Base-by-base conservation (phyloP, 1,140 invertebrate genomes). In the Periplaneta americana region DNA sequence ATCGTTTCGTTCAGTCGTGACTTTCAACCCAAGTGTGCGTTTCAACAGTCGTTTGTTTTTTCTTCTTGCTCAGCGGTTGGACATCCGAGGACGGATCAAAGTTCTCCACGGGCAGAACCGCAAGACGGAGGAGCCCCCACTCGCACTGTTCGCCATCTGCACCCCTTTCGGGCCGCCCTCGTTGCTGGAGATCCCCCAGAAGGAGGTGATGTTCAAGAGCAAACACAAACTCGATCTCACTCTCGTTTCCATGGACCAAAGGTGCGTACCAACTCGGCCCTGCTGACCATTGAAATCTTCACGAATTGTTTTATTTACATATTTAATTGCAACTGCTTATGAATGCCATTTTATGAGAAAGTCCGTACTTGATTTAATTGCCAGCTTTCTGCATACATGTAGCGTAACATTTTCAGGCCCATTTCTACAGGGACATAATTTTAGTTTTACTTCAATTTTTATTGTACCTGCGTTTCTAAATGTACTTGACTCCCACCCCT, bases 171-270 rank as follows among this genome's bases (percentile, higher is more conserved):
- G 98, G 1, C 98, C 98, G 17, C 96, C 97, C 5, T 97, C 96
- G 75, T 89, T 97, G 18, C 88, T 97, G 32, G 96, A 97, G 87
- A 95, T 96, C 84, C 95, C 95, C 9, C 95, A 97, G 85, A 97
- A 98, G 86, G 97, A 99, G 90, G 96, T 98, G 81, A 98, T 98
- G 94, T 99, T 99, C 90, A 99, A 99, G 89, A 98, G 96, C 86
- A 99, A 99, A 91, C 98, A 99, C 90, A 99, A 99, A 88, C 92
- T 99, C 79, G 98, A 99, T 89, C 92, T 99, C 34, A 94, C 96
- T 77, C 92, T 99, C 48, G 95, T 99, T 76, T 98, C 97, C 8
- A 99, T 99, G 96, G 98, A 99, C 89, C 96, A 96, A 91, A 93
- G 96, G 95, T 96, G 4, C 5, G 13, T 15, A 48, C 17, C 39